Evolutionary conservation across 2,113 vertebrate species (phyloP).

Genomic region (Nesogale talazaci): DNA sequence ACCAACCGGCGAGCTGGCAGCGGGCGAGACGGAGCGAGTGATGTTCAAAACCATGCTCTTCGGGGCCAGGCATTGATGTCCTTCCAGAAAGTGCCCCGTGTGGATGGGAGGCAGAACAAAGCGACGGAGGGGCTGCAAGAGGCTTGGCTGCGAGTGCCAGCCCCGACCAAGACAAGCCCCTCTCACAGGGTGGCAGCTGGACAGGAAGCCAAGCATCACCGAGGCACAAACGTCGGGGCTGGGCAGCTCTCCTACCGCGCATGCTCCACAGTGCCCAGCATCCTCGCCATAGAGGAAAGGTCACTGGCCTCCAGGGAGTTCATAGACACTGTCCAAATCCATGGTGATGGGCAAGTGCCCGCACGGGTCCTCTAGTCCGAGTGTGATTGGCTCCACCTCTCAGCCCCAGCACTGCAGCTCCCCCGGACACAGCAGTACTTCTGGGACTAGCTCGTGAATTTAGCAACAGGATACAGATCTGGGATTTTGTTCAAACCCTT

Average conservation of each 20-base stretch:
- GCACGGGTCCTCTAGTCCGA: not conserved
- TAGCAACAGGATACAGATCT: not conserved
- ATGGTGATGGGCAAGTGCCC: not conserved
- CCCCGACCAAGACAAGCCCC: not conserved
- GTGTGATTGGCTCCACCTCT: not conserved
- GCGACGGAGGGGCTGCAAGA: not conserved
- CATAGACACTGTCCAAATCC: not conserved
- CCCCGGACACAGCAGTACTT: too few relatives aligned
- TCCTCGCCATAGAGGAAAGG: not conserved
- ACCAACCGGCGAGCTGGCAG: conserved; percentile 46
- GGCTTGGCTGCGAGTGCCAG: not conserved
- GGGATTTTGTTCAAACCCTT: not conserved
- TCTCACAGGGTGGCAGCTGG: not conserved
- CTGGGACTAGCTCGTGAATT: not conserved
- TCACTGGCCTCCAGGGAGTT: not conserved
- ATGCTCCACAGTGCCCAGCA: not conserved
- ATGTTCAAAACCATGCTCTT: conserved; percentile 51
- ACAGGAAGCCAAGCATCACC: not conserved
- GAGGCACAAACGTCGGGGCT: not conserved
- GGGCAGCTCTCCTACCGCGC: not conserved
- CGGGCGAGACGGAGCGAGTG: not conserved
- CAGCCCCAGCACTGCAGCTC: not conserved
- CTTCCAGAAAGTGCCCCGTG: conserved; percentile 61
- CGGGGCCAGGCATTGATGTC: conserved; percentile 68
- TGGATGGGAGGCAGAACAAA: conserved; percentile 70